Percentiles rank a stretch among this genome's conserved stretches.
phyloP scores from a whole-genome alignment of 1,140 invertebrate species.

The Solen grandis region DNA sequence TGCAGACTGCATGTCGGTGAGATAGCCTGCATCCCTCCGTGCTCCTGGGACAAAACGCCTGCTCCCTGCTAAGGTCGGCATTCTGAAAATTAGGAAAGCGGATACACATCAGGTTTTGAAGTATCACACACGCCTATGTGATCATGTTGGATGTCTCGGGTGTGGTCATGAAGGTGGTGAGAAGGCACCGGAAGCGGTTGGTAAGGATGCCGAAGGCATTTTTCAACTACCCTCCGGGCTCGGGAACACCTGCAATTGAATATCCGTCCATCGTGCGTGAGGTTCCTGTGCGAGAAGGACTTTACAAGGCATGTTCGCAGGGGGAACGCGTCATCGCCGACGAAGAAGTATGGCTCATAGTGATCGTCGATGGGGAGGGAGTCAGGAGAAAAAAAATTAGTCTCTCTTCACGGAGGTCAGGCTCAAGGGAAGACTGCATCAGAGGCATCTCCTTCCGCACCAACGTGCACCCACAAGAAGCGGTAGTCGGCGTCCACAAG shows the following conservation, averaged over 20 bases:
- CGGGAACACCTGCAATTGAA: constrained; percentile 81
- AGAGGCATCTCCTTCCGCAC: constrained; percentile 45
- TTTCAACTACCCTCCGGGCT: constrained; percentile 74
- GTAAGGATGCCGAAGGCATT: constrained; percentile 73
- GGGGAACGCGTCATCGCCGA: constrained; percentile 72
- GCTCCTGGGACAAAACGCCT: constrained; percentile 31
- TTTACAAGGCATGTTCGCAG: constrained; percentile 63
- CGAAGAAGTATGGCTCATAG: constrained; percentile 58
- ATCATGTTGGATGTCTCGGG: constrained; percentile 28
- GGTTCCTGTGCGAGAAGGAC: constrained; percentile 67
- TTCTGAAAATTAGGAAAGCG: constrained; percentile 28
- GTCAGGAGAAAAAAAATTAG: too few relatives aligned
- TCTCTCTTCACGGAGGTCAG: too few relatives aligned
- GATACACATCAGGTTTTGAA: constrained; percentile 51
- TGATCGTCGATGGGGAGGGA: constrained; percentile 47
- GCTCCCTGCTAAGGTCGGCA: constrained; percentile 7
- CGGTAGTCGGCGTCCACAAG: constrained; percentile 79
- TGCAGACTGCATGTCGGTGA: neutral
- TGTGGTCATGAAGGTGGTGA: constrained; percentile 8
- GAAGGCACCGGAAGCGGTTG: constrained; percentile 38
- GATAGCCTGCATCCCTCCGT: constrained; percentile 21
- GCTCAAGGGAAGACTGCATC: too few relatives aligned
- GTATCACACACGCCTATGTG: constrained; percentile 17
- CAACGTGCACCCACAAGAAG: constrained; percentile 70
- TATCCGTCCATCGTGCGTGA: constrained; percentile 59